Percentiles rank a stretch among this genome's conserved stretches.
Conservation (phyloP, 2,888 invertebrate genomes). For the Eupithecia tripunctaria region DNA sequence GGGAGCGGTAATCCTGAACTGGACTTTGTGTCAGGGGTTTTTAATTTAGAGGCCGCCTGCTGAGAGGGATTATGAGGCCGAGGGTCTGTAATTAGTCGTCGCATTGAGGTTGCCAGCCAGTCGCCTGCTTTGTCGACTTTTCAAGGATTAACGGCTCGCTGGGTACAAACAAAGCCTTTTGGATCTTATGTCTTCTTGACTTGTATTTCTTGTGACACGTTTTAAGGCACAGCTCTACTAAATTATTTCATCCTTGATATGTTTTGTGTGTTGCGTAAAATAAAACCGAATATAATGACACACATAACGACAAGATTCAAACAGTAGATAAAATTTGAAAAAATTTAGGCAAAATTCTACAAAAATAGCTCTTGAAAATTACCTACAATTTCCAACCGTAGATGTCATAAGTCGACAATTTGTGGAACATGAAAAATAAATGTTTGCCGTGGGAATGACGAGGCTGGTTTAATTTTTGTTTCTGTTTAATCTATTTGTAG, state of each 20-base stretch:
- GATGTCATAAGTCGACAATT: constrained; percentile 14
- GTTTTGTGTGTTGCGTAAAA: not conserved
- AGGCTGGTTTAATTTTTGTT: constrained; percentile 64
- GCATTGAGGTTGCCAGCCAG: constrained; percentile 60
- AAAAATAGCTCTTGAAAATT: not conserved
- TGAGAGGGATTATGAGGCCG: constrained; percentile 79
- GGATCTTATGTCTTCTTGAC: constrained; percentile 39
- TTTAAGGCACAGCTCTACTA: not conserved
- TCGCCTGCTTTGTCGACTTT: constrained; percentile 60
- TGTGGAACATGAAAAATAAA: constrained; percentile 47
- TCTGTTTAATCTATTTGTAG: constrained; percentile 60
- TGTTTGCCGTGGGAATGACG: constrained; percentile 71
- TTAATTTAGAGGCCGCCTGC: constrained; percentile 82
- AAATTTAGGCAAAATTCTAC: not conserved
- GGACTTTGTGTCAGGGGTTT: constrained; percentile 74
- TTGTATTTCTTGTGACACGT: constrained; percentile 13
- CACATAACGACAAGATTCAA: not conserved
- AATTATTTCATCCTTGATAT: not conserved
- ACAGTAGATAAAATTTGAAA: not conserved
- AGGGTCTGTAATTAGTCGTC: constrained; percentile 77
- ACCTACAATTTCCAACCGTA: not conserved
- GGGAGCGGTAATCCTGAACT: constrained; percentile 72
- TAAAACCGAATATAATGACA: not conserved
- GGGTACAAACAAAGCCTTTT: constrained; percentile 42
- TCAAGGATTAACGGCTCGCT: constrained; percentile 58